A percentile compares a stretch with the other conserved stretches of the same genome.
Evolutionary conservation across 2,888 invertebrate species (phyloP).

Genomic region (Drosophila helvetica): DNA sequence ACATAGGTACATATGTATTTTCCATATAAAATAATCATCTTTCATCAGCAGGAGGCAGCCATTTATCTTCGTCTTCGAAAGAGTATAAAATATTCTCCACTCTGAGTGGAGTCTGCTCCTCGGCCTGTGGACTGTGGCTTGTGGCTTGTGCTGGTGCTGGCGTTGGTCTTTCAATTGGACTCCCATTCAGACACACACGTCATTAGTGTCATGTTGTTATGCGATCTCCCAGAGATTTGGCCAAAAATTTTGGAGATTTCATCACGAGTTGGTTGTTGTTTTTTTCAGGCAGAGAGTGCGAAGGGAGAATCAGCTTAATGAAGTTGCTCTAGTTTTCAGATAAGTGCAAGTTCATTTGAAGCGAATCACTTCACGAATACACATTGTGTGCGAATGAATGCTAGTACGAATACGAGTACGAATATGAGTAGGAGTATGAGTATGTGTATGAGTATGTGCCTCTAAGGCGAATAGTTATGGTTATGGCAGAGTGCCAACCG

Average conservation of each 20-base stretch:
- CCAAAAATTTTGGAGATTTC: slow-evolving; percentile 54
- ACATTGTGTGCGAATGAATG: slow-evolving; percentile 6
- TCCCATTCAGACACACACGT: slow-evolving; percentile 54
- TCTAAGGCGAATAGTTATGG: slow-evolving; percentile 17
- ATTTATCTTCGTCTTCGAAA: neutral
- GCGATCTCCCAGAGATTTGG: slow-evolving; percentile 59
- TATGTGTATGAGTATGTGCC: neutral
- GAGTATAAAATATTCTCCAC: slow-evolving; percentile 16
- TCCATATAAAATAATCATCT: neutral
- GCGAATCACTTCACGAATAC: slow-evolving; percentile 35
- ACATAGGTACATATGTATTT: neutral
- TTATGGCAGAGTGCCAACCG: slow-evolving; percentile 36
- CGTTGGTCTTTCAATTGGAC: slow-evolving; percentile 25
- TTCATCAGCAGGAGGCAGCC: neutral
- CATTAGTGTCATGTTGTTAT: slow-evolving; percentile 71
- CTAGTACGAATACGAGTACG: neutral
- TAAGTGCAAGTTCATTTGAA: slow-evolving; percentile 68
- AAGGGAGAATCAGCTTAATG: slow-evolving; percentile 56
- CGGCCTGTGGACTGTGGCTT: neutral
- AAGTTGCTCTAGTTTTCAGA: slow-evolving; percentile 71
- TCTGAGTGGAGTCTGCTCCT: neutral
- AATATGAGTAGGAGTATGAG: too few species aligned
- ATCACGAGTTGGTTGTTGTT: slow-evolving; percentile 40
- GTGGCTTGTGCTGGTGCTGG: slow-evolving; percentile 19
- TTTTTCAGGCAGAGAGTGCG: slow-evolving; percentile 1